These are phyloP conservation scores for Holocentrus rufus DNA, from an alignment of 2,797 vertebrate genomes.

Conservation along the genomic window DNA sequence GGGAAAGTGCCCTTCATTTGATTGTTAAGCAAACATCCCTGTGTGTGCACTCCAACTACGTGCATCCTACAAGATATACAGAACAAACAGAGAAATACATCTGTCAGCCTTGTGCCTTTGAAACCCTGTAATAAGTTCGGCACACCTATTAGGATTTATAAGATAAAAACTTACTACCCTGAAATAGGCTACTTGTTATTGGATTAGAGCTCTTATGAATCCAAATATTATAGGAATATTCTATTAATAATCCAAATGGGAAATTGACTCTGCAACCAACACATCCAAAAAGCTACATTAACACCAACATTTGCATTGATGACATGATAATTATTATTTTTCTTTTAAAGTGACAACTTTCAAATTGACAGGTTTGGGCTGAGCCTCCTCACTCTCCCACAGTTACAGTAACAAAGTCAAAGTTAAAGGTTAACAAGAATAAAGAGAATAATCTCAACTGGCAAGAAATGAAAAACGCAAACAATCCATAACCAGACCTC, in stretches of 20 bases:
- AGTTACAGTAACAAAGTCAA: constrained; percentile 38
- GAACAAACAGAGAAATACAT: background rate
- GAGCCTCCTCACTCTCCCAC: constrained; percentile 34
- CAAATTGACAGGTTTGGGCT: constrained; percentile 24
- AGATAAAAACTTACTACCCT: background rate
- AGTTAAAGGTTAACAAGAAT: constrained; percentile 14
- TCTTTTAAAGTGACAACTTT: constrained; percentile 39
- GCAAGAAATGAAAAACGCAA: constrained; percentile 13
- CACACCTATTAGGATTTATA: constrained; percentile 9
- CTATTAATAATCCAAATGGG: background rate
- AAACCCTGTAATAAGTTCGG: constrained; percentile 23
- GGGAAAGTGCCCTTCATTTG: background rate
- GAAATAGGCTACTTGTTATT: background rate
- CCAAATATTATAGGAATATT: background rate
- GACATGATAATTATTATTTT: constrained; percentile 4
- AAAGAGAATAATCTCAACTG: constrained; percentile 21
- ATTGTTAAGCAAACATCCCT: constrained; percentile 35
- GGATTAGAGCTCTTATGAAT: constrained; percentile 17
- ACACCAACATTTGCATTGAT: constrained; percentile 19
- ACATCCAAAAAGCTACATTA: background rate
- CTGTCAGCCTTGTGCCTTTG: constrained; percentile 8
- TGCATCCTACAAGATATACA: background rate
- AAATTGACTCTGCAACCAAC: constrained; percentile 18
- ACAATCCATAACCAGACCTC: constrained; percentile 10
- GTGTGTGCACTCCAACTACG: constrained; percentile 6